phyloP scores from a whole-genome alignment of 2,113 vertebrate species.

The Lynx canadensis region DNA sequence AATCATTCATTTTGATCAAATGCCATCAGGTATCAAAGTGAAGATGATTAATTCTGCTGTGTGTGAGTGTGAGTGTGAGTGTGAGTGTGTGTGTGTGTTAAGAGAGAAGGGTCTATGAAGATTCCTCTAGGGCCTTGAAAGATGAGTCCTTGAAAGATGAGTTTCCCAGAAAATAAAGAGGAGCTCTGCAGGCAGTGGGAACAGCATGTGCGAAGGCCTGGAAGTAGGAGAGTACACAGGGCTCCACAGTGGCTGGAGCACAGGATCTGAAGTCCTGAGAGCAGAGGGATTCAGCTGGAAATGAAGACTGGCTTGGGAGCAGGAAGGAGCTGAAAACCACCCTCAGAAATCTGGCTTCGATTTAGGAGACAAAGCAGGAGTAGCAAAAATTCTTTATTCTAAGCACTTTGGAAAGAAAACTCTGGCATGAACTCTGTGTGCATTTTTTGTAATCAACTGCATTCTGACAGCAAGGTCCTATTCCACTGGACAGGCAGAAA shows the following conservation, averaged over 20 bases:
- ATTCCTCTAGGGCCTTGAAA: not conserved
- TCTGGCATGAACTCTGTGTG: not conserved
- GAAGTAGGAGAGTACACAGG: not conserved
- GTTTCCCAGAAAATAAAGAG: not conserved
- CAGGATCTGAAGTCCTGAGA: not conserved
- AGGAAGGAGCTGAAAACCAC: not conserved
- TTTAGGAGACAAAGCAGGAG: not conserved
- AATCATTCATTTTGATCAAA: not conserved
- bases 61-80: not conserved
- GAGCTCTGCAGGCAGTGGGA: not conserved
- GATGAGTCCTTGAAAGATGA: not conserved
- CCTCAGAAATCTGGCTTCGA: not conserved
- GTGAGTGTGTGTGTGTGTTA: not conserved
- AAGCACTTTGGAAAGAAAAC: not conserved
- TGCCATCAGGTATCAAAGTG: not conserved
- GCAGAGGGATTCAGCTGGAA: not conserved
- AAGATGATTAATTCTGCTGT: not conserved
- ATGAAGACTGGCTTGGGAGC: not conserved
- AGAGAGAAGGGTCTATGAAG: not conserved
- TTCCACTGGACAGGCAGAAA: not conserved
- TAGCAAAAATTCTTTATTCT: not conserved
- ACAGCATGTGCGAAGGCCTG: not conserved
- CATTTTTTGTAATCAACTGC: not conserved
- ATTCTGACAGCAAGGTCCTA: not conserved
- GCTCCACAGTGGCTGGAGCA: not conserved